phyloP scores from a whole-genome alignment of 2,888 invertebrate genomes.

The Dendrolimus houi region DNA sequence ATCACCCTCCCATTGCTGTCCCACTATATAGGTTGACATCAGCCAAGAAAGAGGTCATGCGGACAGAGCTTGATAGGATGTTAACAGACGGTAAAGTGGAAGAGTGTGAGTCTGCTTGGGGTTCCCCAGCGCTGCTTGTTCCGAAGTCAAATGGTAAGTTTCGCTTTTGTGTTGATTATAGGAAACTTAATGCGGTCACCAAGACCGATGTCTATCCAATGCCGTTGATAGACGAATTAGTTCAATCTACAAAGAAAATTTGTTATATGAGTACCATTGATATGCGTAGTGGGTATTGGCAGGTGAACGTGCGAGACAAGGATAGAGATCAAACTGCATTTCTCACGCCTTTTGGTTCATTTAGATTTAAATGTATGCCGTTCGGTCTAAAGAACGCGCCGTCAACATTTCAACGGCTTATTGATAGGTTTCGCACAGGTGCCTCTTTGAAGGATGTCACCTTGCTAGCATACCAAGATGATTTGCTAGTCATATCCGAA shows the following conservation, averaged over 20 bases:
- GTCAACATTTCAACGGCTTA: constrained; percentile 25
- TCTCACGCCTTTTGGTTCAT: constrained; percentile 25
- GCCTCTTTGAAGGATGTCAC: constrained; percentile 13
- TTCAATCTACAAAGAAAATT: constrained; percentile 20
- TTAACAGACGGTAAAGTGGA: constrained; percentile 23
- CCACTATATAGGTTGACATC: constrained; percentile 7
- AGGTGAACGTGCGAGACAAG: constrained; percentile 12
- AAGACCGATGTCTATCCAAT: constrained; percentile 21
- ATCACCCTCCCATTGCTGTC: constrained; percentile 4
- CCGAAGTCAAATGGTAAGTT: constrained; percentile 19
- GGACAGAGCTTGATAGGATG: constrained; percentile 11
- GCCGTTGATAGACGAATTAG: constrained; percentile 22
- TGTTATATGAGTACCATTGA: constrained; percentile 32
- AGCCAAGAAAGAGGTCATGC: constrained; percentile 6
- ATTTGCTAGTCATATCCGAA: constrained; percentile 22
- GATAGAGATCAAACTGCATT: constrained; percentile 26
- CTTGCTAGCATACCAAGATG: constrained; percentile 27
- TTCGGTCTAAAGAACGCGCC: constrained; percentile 30
- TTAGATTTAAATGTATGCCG: constrained; percentile 27
- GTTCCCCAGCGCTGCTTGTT: constrained; percentile 20
- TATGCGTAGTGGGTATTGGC: constrained; percentile 37
- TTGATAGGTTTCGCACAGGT: constrained; percentile 16
- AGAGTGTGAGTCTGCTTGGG: constrained; percentile 23
- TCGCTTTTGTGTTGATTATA: constrained; percentile 24
- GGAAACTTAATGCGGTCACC: constrained; percentile 25